These are phyloP conservation scores for Diploptera punctata DNA, from an alignment of 2,888 invertebrate genomes.

Conservation along the genomic window DNA sequence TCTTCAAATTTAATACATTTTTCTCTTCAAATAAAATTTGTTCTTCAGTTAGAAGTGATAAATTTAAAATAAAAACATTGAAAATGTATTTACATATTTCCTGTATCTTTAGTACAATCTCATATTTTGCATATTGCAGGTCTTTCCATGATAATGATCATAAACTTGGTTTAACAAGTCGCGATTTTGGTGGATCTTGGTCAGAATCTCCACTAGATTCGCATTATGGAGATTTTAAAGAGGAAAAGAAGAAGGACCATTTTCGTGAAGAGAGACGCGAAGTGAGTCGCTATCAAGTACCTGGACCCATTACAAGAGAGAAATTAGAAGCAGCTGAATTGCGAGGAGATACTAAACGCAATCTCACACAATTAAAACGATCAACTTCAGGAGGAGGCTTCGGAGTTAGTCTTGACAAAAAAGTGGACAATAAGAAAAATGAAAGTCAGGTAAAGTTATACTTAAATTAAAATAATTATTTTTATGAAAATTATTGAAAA, in stretches of 20 bases:
- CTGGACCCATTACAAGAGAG: conserved; percentile 66
- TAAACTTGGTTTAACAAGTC: conserved; percentile 20
- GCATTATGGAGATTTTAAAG: conserved; percentile 41
- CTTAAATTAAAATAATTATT: no score
- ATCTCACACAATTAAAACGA: conserved; percentile 61
- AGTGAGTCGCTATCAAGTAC: conserved; percentile 55
- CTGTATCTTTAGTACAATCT: no score
- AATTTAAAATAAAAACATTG: no score
- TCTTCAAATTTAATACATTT: no score
- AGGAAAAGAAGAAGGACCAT: conserved; percentile 51
- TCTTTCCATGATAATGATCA: conserved; percentile 33
- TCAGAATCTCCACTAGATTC: conserved; percentile 58
- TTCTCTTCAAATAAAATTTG: no score
- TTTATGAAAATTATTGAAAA: no score
- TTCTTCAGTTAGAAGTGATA: no score
- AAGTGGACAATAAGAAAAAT: conserved; percentile 21
- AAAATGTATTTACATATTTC: no score
- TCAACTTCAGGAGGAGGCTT: conserved; percentile 39
- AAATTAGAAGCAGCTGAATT: conserved; percentile 64
- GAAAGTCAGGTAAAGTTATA: conserved; percentile 24
- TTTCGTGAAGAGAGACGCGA: conserved; percentile 34
- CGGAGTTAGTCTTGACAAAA: conserved; percentile 26
- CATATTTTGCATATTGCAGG: conserved; percentile 13
- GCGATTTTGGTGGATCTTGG: conserved; percentile 55
- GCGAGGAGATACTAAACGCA: conserved; percentile 55